These are phyloP conservation scores for Hemistola chrysoprasaria DNA, from an alignment of 2,888 invertebrate genomes.

Conservation along the genomic window DNA sequence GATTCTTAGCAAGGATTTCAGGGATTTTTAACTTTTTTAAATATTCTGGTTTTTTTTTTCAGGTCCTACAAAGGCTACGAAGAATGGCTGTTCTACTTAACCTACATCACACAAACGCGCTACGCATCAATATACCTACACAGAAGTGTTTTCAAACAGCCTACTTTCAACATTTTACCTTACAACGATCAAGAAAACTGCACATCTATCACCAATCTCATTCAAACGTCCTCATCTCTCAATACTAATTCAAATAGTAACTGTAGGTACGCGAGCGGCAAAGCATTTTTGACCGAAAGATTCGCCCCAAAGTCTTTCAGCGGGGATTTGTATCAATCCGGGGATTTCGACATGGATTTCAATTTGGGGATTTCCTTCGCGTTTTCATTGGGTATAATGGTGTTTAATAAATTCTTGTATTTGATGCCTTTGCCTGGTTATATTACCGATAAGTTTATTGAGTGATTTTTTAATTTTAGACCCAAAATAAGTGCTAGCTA, in stretches of 20 bases:
- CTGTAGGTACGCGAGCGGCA: constrained; percentile 87
- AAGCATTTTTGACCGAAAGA: constrained; percentile 86
- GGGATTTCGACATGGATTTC: constrained; percentile 86
- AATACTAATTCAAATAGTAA: constrained; percentile 79
- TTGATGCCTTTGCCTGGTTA: constrained; percentile 92
- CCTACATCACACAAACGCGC: constrained; percentile 89
- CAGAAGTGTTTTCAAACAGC: constrained; percentile 85
- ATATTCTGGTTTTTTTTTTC: constrained; percentile 34
- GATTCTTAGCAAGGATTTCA: too few species aligned
- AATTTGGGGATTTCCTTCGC: constrained; percentile 92
- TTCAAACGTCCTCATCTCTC: constrained; percentile 77
- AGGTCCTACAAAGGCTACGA: constrained; percentile 90
- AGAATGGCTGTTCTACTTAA: constrained; percentile 91
- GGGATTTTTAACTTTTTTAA: too few species aligned
- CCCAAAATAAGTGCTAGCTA: constrained; percentile 1
- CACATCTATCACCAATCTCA: constrained; percentile 72
- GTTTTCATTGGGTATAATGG: constrained; percentile 90
- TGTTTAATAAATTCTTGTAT: constrained; percentile 93
- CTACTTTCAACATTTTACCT: constrained; percentile 77
- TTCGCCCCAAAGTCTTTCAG: constrained; percentile 82
- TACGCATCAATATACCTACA: constrained; percentile 90
- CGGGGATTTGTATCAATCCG: constrained; percentile 79
- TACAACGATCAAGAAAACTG: constrained; percentile 81
- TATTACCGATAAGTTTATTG: constrained; percentile 93
- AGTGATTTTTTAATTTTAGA: constrained; percentile 55